Base-by-base conservation (phyloP, 1,140 invertebrate species). In the Coboldia fuscipes region DNA sequence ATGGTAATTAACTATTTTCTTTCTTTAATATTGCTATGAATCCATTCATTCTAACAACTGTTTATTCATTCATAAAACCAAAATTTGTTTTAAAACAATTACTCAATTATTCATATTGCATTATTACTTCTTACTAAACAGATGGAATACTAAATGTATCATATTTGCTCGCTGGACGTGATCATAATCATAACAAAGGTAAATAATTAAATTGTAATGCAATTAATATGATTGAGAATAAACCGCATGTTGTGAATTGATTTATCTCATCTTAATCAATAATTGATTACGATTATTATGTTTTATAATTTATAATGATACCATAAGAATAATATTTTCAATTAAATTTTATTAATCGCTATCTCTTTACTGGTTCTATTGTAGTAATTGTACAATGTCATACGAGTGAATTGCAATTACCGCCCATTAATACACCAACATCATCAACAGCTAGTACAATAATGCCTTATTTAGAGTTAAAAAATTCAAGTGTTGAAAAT, bases 391-490 rank as follows among this genome's bases (percentile, higher is more conserved):
- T 29, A 6, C 13, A 29, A 29, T 29, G 13, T 29, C 5, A 8
- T 12, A 34, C 27, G 27, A 27, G 10, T 33, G 23, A 27, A 16
- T 19, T 28, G 30, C n/a, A 40, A 14, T 15, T 31, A 29, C n/a
- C 43, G 28, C 39, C 30, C 8, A 46, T 52, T 26, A 10, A 22
- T 17, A 34, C 18, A 18, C 21, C 30, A 13, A 19, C 26, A 14
- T 34, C 33, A 31, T 30, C 28, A 13, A 30, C 17, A 17, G 8
- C 16, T 18, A 18, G 10, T 12, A 2, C 23, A 14, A 13, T 20
- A 3, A 45, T 52, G 28, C 60, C 55, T n/a, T 57, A 56, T 42
- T 63, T n/a, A n/a, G n/a, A 63, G 43, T 38, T 63, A 17, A 59
- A 63, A 45, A 37, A 63, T 10, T 37, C 63, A 6, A 56, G 56